A percentile compares a stretch with the other conserved stretches of the same genome.
These are phyloP conservation scores for Luffia ferchaultella DNA, from an alignment of 2,888 invertebrate genomes.

Conservation along the genomic window DNA sequence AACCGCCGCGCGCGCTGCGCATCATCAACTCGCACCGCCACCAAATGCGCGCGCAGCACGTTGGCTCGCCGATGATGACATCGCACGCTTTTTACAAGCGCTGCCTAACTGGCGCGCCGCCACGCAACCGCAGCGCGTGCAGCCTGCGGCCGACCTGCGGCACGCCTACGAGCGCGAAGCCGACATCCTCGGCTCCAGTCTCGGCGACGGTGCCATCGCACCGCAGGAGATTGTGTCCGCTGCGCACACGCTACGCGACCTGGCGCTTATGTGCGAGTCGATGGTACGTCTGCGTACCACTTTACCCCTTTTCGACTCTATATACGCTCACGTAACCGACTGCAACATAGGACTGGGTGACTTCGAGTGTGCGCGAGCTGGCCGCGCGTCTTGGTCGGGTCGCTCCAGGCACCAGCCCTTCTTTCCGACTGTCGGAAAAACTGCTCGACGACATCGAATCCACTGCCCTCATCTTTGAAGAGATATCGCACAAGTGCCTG, in stretches of 20 bases:
- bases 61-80: slow-evolving; percentile 95
- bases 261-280: slow-evolving; percentile 91
- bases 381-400: not conserved
- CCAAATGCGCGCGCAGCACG: slow-evolving; percentile 22
- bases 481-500: slow-evolving; percentile 89
- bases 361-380: not conserved
- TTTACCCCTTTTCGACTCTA: slow-evolving; percentile 86
- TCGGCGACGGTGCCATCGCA: slow-evolving; percentile 85
- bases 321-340: slow-evolving; percentile 48
- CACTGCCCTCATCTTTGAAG: slow-evolving; percentile 83
- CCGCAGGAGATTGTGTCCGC: slow-evolving; percentile 88
- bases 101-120: slow-evolving; percentile 43
- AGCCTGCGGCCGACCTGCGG: slow-evolving; percentile 27
- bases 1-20: slow-evolving; percentile 18
- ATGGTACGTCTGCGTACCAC: slow-evolving; percentile 80
- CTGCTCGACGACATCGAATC: slow-evolving; percentile 49
- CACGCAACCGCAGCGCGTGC: not conserved
- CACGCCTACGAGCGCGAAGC: slow-evolving; percentile 77
- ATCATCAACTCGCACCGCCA: not conserved
- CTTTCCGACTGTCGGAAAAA: slow-evolving; percentile 20
- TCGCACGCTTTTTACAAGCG: slow-evolving; percentile 88
- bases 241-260: slow-evolving; percentile 79
- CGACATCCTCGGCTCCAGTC: slow-evolving; percentile 90
- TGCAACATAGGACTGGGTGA: not conserved
- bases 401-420: slow-evolving; percentile 12